Evolutionary conservation across 1,140 invertebrate species (phyloP).

Genomic region (Delia radicum): DNA sequence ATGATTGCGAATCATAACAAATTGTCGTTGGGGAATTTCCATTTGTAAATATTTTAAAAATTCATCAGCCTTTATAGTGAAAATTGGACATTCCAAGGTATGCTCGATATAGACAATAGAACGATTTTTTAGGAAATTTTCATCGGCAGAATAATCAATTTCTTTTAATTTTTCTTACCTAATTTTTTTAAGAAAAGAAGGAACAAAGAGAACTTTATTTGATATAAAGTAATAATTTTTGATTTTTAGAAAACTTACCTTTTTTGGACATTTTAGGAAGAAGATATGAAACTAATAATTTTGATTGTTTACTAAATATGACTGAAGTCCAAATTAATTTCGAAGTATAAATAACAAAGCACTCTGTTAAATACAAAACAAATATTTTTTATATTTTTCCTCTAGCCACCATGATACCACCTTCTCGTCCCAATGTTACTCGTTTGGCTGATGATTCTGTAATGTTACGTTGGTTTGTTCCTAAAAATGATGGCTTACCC

Average conservation of each 20-base stretch:
- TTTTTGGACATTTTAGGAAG: neutral
- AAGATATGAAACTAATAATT: neutral
- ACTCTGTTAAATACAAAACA: neutral
- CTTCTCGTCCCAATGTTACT: conserved; percentile 80
- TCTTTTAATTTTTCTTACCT: conserved; percentile 32
- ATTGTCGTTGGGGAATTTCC: conserved; percentile 40
- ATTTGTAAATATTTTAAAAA: conserved; percentile 33
- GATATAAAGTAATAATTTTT: neutral
- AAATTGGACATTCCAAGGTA: conserved; percentile 47
- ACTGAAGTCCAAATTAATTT: neutral
- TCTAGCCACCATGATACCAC: conserved; percentile 77
- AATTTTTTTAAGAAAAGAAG: neutral
- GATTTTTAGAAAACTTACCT: neutral
- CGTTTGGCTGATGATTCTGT: conserved; percentile 86
- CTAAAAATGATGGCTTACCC: conserved; percentile 74
- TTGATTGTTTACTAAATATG: neutral
- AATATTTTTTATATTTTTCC: conserved; percentile 31
- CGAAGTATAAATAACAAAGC: neutral
- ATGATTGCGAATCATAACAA: conserved; percentile 42
- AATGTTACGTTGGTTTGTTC: conserved; percentile 87
- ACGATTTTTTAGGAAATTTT: conserved; percentile 43
- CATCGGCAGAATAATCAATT: conserved; percentile 44
- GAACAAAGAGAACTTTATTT: neutral
- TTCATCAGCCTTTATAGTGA: conserved; percentile 46
- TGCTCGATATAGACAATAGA: conserved; percentile 47